Base-by-base conservation (phyloP, 2,888 invertebrate species). In the Dorcus parallelipipedus region DNA sequence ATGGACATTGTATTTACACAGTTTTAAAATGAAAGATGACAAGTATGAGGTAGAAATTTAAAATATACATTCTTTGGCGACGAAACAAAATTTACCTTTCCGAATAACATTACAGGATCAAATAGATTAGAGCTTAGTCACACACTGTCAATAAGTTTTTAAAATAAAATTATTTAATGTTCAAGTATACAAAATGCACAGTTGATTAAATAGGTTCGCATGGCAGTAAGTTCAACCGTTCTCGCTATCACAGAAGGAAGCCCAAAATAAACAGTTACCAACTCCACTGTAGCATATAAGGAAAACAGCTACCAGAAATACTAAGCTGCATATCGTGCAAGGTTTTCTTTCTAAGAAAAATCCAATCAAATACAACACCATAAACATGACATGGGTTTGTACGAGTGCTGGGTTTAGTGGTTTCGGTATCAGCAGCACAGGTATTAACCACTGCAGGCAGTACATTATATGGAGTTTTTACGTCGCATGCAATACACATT, bases 261-360 rank as follows among this genome's bases (percentile, higher is more conserved):
- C 87, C 94, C 95, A 95, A 75, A 98, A 91, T 63, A 97, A 83
- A 79, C 97, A 98, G 79, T 93, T 94, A 20, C 97, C 97, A 56
- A 94, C 87, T 61, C 97, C 97, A 77, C 94, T 95, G 81, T 97
- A 97, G 81, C 98, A 99, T 64, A 97, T 90, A 17, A 98, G 84
- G 72, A 92, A 91, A 55, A 97, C 92, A 20, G 97, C 94, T 41
- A 91, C 90, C 53, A 97, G 80, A 80, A 99, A 99, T 67, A 98
- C 92, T 54, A 97, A 81, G 73, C 95, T 95, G 83, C 98, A 99
- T 65, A 97, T 95, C 50, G 96, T 96, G 79, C 98, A 99, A 1
- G 98, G 98, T 78, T 94, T 97, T 72, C 95, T 84, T 76, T 97
- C 97, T 71, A 99, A 82, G 79, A 98, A 97, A 81, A 98, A 98